Evolutionary conservation across 2,888 invertebrate genomes (phyloP), one percentile per base, ranked within the genome.

Genomic region (Helobdella robusta): DNA sequence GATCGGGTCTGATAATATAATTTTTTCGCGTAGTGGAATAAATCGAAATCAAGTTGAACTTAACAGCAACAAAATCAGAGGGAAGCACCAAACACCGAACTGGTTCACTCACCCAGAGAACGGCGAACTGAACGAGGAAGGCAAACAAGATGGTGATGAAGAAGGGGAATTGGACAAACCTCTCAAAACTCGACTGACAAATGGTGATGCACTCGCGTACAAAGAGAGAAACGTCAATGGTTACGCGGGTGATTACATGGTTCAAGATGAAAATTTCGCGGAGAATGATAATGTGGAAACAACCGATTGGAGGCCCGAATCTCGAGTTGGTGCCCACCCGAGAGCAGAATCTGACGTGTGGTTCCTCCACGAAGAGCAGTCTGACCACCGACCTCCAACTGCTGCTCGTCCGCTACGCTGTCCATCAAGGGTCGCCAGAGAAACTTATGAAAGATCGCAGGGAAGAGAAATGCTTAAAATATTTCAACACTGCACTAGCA

Each of bases 121-220:
- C 32, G 60, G 50, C 15, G 35, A 54, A 4, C 11, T 20, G 20
- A 11, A 20, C n/a, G 32, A 34, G 4, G 46, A 1, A 11, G 44
- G 28, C 20, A 11, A 25, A 28, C 18, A 2, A 25, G 20, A n/a
- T 4, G 48, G 28, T n/a, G 59, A 65, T 23, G 64, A 32, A 18
- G 36, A 18, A 1, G 65, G 44, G 20, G 20, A 18, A n/a, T 23
- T n/a, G 11, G n/a, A 18, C 15, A 20, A 54, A 15, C 56, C 64
- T 15, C 54, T 59, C n/a, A 61, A 58, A 59, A 65, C 65, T 5
- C 40, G 68, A 1, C 63, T 67, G 15, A 66, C 62, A 32, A 64
- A 25, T 4, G 54, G 59, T n/a, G 70, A 65, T 20, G 70, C 71
- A 6, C 52, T 62, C 20, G 70, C 67, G n/a, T 69, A 67, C 59